Evolutionary conservation across 2,888 invertebrate genomes (phyloP), one percentile per base, ranked within the genome.

Genomic region (Polylopha cassiicola): DNA sequence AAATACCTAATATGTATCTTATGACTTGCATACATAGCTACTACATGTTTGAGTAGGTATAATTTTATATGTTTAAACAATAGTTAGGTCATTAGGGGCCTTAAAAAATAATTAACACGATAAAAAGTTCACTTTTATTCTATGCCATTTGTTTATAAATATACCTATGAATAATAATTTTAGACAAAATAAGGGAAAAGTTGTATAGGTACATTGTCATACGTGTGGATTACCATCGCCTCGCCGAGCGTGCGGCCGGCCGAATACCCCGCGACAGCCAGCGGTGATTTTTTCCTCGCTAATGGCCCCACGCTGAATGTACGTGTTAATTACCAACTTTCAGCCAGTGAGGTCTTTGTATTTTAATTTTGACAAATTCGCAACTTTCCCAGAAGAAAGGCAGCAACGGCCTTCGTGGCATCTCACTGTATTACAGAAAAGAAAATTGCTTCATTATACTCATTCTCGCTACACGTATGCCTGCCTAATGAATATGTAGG

Each of bases 321-420:
- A 41, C 41, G 41, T 41, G 41, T 41, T 41, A 77, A 75, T 78
- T 75, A 71, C 65, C 58, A 52, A 56, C 55, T 55, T 59, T 61
- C 55, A 55, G 57, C 51, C 57, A 55, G 65, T 56, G 57, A 61
- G 58, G 68, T 60, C 73, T 78, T 79, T 79, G 77, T 79, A 77
- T 80, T 79, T 72, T 76, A 76, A 79, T 78, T 73, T 77, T 71
- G 63, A 75, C 70, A 71, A 77, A 75, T 73, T 73, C 72, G 54
- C 66, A 68, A 53, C 58, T 72, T 74, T 76, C 77, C 57, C 63
- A 66, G 69, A 68, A 73, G 59, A 55, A 53, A 50, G n/a, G 47
- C 42, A 49, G 46, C 47, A 41, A 53, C 45, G 46, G 46, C 32
- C 39, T 48, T 41, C 43, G 34, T 21, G 39, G 39, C 36, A 45